phyloP scores from a whole-genome alignment of 2,113 vertebrate genomes.

The Suricata suricatta region DNA sequence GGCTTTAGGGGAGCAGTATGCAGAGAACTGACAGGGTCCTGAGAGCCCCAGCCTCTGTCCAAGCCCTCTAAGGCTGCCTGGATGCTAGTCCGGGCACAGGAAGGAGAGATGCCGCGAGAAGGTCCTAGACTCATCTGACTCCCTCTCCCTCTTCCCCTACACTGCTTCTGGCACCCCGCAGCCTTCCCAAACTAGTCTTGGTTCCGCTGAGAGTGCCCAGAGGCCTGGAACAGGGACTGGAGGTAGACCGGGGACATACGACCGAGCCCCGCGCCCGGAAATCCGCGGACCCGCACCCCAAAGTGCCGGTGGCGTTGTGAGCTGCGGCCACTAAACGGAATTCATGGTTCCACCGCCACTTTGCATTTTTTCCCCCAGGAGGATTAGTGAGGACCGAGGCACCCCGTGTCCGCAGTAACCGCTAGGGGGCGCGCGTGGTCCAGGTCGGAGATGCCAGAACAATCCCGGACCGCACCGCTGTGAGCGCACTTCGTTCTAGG shows the following conservation, averaged over 20 bases:
- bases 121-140: background rate
- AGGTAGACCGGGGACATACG: background rate
- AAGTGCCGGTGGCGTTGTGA: rapidly evolving
- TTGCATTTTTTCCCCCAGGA: background rate
- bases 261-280: background rate
- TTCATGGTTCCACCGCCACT: rapidly evolving
- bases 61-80: background rate
- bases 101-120: background rate
- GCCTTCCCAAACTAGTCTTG: background rate
- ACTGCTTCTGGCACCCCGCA: background rate
- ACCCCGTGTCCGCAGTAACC: background rate
- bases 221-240: rapidly evolving
- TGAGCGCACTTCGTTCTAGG: rapidly evolving
- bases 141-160: background rate
- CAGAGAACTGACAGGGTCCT: background rate
- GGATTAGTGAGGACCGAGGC: rapidly evolving
- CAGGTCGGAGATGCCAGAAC: background rate
- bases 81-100: background rate
- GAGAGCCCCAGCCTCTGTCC: background rate
- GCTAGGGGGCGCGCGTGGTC: background rate
- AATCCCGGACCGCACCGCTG: rapidly evolving
- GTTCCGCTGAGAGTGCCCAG: no score
- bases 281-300: background rate
- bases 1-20: background rate
- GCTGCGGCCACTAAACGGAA: rapidly evolving